Evolutionary conservation across 1,140 invertebrate species (phyloP), one percentile per base, ranked within the genome.

Genomic region (Drosophila saltans): DNA sequence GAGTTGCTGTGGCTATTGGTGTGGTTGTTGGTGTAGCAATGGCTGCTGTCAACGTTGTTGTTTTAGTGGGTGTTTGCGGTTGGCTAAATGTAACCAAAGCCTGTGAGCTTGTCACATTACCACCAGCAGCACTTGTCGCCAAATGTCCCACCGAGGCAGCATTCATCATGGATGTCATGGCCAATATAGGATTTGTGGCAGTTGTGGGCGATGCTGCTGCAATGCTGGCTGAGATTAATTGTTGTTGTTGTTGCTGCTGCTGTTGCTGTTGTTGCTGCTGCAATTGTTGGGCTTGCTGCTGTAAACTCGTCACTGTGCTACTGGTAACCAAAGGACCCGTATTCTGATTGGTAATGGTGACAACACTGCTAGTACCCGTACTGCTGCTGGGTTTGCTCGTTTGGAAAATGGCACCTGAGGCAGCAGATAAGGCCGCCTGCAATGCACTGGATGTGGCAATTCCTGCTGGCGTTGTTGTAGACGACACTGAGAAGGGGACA

Each of bases 401-500:
- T 41, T 89, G 84, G 8, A 83, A 88, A 1, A 88, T 78, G 6
- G 83, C 65, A 3, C 83, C 83, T 0, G 73, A 72, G 0, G 83
- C 72, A 0, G 41, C 16, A 2, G 77, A 66, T 3, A 83, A 55
- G 0, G 84, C 84, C 10, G 84, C 84, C 56, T 89, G 84, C 28
- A 89, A 61, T 16, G 78, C 83, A 77, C 79, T 85, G 6, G 90
- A 91, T 6, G 90, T 84, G 45, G 90, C 90, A 57, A 92, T 91
- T 30, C 81, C 89, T 2, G 79, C 93, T 77, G 93, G 80, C 77
- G 93, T 88, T 92, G 93, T 73, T 88, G 93, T 72, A 64, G 92
- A 83, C 78, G 92, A 88, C 84, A 94, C 80, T 43, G 92, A 93
- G 77, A 92, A 81, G 77, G 92, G 90, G 66, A 93, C 75, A 65